Evolutionary conservation across 2,113 vertebrate species (phyloP).

Genomic region (Limnothrissa miodon): DNA sequence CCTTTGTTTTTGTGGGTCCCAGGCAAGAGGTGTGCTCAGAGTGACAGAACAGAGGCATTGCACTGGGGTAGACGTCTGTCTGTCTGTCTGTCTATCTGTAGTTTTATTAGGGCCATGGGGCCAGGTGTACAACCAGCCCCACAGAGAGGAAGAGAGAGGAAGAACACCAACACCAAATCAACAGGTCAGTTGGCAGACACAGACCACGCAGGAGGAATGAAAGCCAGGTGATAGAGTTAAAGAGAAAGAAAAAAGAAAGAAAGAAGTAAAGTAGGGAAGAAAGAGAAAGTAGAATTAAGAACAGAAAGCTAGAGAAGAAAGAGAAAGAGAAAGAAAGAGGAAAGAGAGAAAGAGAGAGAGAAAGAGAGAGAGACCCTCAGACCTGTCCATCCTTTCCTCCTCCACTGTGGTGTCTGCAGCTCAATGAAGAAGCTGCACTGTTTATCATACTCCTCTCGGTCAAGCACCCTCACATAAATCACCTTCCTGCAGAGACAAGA

Average conservation of each 20-base stretch:
- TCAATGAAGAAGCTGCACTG: conserved; percentile 96
- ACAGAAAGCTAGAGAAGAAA: neutral
- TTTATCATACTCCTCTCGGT: conserved; percentile 99
- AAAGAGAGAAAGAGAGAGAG: conserved; percentile 6
- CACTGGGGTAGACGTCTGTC: neutral
- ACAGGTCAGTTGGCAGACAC: neutral
- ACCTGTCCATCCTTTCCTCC: conserved; percentile 93
- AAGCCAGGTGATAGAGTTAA: neutral
- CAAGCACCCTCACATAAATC: conserved; percentile 94
- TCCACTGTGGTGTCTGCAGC: conserved; percentile 92
- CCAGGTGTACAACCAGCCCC: neutral
- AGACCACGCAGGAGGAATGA: conserved; percentile 8
- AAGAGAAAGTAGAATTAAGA: neutral
- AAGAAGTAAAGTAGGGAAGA: neutral
- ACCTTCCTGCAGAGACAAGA: conserved; percentile 99
- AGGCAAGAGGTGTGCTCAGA: neutral
- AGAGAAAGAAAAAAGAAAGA: conserved; percentile 10
- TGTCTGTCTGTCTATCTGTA: neutral
- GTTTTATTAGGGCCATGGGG: neutral
- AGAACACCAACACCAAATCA: neutral
- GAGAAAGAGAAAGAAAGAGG: neutral
- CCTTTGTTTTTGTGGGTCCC: neutral
- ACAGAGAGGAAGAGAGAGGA: neutral
- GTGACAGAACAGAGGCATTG: neutral
- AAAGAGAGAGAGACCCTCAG: conserved; percentile 72